These are phyloP conservation scores for Craniophora ligustri DNA, from an alignment of 2,888 invertebrate genomes.

Conservation along the genomic window DNA sequence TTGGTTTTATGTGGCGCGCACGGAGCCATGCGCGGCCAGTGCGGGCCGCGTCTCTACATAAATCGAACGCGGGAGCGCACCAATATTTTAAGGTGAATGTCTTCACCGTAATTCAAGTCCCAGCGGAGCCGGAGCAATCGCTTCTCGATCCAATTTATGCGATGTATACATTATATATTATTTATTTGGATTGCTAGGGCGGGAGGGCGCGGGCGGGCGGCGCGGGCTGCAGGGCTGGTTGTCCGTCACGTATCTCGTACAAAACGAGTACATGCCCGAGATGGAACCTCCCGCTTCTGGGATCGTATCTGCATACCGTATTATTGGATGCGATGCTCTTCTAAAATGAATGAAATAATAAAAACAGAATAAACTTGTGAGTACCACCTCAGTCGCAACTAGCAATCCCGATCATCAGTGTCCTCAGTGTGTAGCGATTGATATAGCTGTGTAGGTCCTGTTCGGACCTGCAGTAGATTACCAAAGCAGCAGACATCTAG, in stretches of 20 bases:
- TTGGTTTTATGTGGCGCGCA: not conserved
- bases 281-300: slow-evolving; percentile 24
- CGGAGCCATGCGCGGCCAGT: not conserved
- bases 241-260: slow-evolving; percentile 51
- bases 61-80: slow-evolving; percentile 33
- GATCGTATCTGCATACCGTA: slow-evolving; percentile 49
- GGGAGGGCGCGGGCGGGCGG: slow-evolving; percentile 2
- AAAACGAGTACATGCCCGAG: slow-evolving; percentile 41
- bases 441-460: not conserved
- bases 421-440: not conserved
- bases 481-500: slow-evolving; percentile 7
- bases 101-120: slow-evolving; percentile 56
- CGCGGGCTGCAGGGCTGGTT: slow-evolving; percentile 4
- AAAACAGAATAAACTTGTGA: not conserved
- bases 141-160: slow-evolving; percentile 58
- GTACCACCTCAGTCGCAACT: not conserved
- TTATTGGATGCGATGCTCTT: slow-evolving; percentile 34
- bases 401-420: not conserved
- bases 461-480: not conserved
- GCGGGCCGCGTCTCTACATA: slow-evolving; percentile 22
- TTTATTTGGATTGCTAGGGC: slow-evolving; percentile 48
- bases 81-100: slow-evolving; percentile 61
- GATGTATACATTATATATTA: slow-evolving; percentile 58
- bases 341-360: slow-evolving; percentile 12
- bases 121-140: slow-evolving; percentile 53